These are phyloP conservation scores for Atrichornis clamosus DNA, from an alignment of 2,113 vertebrate species.

Conservation along the genomic window DNA sequence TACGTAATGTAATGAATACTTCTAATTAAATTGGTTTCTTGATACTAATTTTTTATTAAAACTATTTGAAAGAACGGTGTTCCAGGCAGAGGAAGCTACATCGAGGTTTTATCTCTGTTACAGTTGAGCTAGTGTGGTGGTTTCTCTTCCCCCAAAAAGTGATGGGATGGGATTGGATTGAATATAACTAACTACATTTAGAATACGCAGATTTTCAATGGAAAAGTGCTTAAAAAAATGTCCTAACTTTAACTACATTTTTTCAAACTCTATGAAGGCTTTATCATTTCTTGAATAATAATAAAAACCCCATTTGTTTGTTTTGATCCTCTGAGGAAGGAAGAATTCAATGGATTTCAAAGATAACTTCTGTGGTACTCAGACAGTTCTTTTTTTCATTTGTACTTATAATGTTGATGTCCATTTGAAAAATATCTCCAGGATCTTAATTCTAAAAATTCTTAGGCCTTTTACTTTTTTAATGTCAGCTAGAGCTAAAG, in stretches of 20 bases:
- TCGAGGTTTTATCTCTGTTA: background rate
- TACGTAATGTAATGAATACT: background rate
- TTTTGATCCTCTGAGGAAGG: background rate
- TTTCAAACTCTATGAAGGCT: background rate
- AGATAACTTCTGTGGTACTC: background rate
- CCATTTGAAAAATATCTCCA: background rate
- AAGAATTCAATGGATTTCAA: background rate
- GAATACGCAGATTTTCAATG: background rate
- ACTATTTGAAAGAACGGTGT: background rate
- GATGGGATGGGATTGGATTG: background rate
- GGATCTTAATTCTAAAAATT: background rate
- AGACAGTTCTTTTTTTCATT: background rate
- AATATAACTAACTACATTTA: background rate
- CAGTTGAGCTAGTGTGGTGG: background rate
- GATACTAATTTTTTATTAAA: background rate
- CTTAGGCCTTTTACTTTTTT: background rate
- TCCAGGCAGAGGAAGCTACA: background rate
- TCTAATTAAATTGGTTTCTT: background rate
- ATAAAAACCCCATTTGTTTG: background rate
- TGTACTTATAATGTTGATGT: background rate
- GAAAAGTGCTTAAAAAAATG: background rate
- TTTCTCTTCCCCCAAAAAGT: background rate
- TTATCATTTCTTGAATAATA: background rate
- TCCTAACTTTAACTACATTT: background rate
- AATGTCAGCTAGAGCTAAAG: background rate